Percentiles rank a stretch among this genome's conserved stretches.
phyloP scores from a whole-genome alignment of 2,888 invertebrate species.

The Thereva unica region DNA sequence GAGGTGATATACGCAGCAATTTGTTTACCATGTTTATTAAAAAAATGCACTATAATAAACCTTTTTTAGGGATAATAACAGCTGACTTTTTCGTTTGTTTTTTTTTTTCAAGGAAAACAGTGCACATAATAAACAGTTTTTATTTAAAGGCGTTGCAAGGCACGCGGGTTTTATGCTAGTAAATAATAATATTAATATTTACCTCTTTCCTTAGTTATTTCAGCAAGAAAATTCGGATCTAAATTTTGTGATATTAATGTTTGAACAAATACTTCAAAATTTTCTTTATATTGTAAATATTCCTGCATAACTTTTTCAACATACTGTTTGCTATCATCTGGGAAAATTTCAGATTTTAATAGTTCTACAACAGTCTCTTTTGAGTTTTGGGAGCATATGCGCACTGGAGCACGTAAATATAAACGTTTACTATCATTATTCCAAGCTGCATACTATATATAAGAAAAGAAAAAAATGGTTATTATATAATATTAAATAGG shows the following conservation, averaged over 20 bases:
- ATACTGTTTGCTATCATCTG: constrained; percentile 67
- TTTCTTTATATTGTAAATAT: constrained; percentile 77
- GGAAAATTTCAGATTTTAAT: constrained; percentile 71
- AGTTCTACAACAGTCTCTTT: constrained; percentile 81
- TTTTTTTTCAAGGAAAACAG: too few relatives aligned
- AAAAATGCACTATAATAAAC: too few relatives aligned
- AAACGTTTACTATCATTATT: constrained; percentile 78
- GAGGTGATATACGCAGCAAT: too few relatives aligned
- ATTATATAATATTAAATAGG: constrained; percentile 5
- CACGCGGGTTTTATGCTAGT: too few relatives aligned
- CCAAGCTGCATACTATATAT: constrained; percentile 80
- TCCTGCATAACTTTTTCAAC: constrained; percentile 77
- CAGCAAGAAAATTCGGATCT: constrained; percentile 85
- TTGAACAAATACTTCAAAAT: constrained; percentile 90
- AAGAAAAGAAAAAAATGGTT: constrained; percentile 18
- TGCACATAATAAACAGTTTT: too few relatives aligned
- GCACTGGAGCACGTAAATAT: constrained; percentile 78
- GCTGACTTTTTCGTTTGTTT: too few relatives aligned
- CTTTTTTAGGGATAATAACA: too few relatives aligned
- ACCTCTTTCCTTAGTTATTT: constrained; percentile 91
- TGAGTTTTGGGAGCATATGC: constrained; percentile 74
- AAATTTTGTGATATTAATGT: constrained; percentile 87
- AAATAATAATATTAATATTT: constrained; percentile 42
- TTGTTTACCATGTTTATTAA: too few relatives aligned
- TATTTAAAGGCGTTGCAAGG: too few relatives aligned